Evolutionary conservation across 2,888 invertebrate genomes (phyloP).

Genomic region (Lithosia quadra): DNA sequence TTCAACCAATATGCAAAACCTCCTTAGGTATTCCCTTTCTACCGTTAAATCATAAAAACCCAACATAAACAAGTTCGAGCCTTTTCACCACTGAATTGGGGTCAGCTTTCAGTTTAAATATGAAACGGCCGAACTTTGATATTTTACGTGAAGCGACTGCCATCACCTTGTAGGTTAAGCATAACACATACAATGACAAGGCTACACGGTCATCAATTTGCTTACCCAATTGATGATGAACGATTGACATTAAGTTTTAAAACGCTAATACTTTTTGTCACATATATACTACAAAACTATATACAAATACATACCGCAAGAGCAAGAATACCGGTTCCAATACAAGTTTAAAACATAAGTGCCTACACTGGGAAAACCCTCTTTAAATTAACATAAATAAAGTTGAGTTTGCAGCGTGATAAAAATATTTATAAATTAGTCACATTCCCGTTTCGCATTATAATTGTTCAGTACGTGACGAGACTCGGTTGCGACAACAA

Average conservation of each 20-base stretch:
- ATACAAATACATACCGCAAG: constrained; percentile 7
- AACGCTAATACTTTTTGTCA: background rate
- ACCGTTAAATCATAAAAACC: no score
- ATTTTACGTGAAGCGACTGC: background rate
- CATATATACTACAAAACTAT: background rate
- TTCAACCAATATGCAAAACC: no score
- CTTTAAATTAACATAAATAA: constrained; percentile 3
- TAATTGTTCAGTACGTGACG: constrained; percentile 66
- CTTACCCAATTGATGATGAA: background rate
- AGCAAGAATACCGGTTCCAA: constrained; percentile 21
- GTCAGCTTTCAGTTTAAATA: background rate
- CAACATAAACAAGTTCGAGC: no score
- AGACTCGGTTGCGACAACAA: constrained; percentile 63
- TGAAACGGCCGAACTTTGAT: background rate
- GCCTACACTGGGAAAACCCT: constrained; percentile 1
- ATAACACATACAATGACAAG: background rate
- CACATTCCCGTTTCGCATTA: constrained; percentile 65
- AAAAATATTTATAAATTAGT: constrained; percentile 55
- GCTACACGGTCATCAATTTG: background rate
- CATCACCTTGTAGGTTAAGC: background rate
- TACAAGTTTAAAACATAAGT: background rate
- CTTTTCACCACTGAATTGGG: background rate
- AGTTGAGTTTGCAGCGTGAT: constrained; percentile 31
- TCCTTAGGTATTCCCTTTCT: no score
- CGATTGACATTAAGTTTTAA: background rate